Evolutionary conservation across 2,888 invertebrate species (phyloP), one percentile per base, ranked within the genome.

Genomic region (Galerucella nymphaeae): DNA sequence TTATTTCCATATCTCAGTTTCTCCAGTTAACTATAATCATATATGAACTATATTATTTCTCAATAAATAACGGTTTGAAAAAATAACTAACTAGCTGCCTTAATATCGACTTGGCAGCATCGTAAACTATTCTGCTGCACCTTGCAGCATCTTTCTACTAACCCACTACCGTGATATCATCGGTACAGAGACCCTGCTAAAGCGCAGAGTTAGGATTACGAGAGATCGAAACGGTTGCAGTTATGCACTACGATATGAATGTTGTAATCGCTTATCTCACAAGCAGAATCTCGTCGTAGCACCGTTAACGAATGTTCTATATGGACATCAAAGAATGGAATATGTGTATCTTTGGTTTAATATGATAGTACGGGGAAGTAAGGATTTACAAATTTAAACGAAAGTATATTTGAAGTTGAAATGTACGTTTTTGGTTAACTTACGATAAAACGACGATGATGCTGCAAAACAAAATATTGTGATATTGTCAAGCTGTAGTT

Each of bases 131-230:
- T 45, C 45, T 38, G 16, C 57, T 73, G 66, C 69, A 69, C 69
- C 69, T 66, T 57, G 65, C 69, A 69, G 65, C 64, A 59, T 63
- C 61, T 62, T 50, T 58, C 72, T 38, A 72, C 69, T 72, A 72
- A 72, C 73, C 70, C 70, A 73, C 73, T 63, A 66, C 50, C 45
- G 69, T 45, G 58, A 53, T 62, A 30, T 23, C 58, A 65, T 58
- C 57, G 53, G n/a, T 53, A 53, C 53, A 5, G 50, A 53, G 70
- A 58, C 41, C 5, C 20, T 38, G 16, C 30, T n/a, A n/a, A n/a
- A 53, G 53, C 48, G n/a, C 10, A 9, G 18, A 53, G 11, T 53
- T 5, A n/a, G 41, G 41, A 41, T 16, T 16, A 42, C 42, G 42
- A 62, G 16, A 59, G 59, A 53, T 53, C n/a, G 59, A 59, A 42